Base-by-base conservation (phyloP, 2,888 invertebrate genomes). In the Augochlorella aurata region DNA sequence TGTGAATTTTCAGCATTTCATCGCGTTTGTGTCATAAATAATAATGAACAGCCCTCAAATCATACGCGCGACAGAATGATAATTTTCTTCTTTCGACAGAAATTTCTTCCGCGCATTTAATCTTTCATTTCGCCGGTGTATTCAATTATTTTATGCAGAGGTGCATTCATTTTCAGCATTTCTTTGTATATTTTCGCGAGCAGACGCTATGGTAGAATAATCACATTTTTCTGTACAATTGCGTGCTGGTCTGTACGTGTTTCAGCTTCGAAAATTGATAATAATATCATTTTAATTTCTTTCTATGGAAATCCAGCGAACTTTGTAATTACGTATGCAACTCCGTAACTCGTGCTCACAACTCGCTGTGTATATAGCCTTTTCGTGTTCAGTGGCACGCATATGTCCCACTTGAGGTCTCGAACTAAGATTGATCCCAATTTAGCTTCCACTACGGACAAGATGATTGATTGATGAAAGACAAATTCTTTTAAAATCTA, bases 1-100 rank as follows among this genome's bases (percentile, higher is more conserved):
- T 84, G 75, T 58, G 84, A 84, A 82, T 79, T 58, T 66, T 70
- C 74, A 61, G 73, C 66, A 80, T 69, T 66, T 77, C 77, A 65
- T 52, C 61, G n/a, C 54, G 77, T 70, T 66, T 83, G 71, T 44
- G 61, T 52, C 29, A 52, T 29, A 38, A 50, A 69, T 58, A 58
- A 58, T 58, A 58, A 58, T 58, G 58, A 29, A 58, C 24, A 24
- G 5, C 58, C 3, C 24, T 58, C 24, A 58, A 21, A 58, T 58
- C 14, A 29, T 24, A 58, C 12, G 14, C 10, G 24, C 24, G 12
- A 58, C 12, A 10, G 24, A 24, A 14, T 29, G n/a, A 54, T n/a
- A 54, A 8, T 54, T 54, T 21, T 54, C 54, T 54, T 54, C 21
- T 54, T 54, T 54, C 10, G 7, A 1, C 7, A 52, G 18, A 52